These are phyloP conservation scores for Temnothorax longispinosus DNA, from an alignment of 1,140 invertebrate genomes.

Conservation along the genomic window DNA sequence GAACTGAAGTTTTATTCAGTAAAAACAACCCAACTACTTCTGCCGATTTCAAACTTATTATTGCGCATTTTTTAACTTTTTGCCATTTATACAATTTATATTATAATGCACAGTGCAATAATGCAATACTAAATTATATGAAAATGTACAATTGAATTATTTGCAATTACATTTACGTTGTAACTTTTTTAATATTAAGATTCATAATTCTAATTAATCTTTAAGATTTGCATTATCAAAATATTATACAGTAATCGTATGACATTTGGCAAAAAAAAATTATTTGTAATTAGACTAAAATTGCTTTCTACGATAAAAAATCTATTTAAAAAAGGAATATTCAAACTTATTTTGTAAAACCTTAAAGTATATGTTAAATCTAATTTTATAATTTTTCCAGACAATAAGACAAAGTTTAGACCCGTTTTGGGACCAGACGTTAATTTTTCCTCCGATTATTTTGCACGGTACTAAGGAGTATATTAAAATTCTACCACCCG, in stretches of 20 bases:
- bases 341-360: neutral
- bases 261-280: neutral
- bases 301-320: neutral
- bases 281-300: neutral
- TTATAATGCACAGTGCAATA: neutral
- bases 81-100: neutral
- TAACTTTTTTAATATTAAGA: neutral
- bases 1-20: neutral
- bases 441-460: slow-evolving; percentile 84
- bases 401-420: slow-evolving; percentile 84
- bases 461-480: slow-evolving; percentile 84
- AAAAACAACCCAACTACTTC: too few species aligned
- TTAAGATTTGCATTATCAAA: neutral
- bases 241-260: neutral
- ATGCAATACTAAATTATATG: neutral
- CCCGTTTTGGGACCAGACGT: slow-evolving; percentile 88
- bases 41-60: neutral
- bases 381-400: slow-evolving; percentile 68
- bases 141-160: neutral
- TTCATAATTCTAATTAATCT: neutral
- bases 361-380: neutral
- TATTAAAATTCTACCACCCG: slow-evolving; percentile 85
- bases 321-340: neutral
- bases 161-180: neutral
- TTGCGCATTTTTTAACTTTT: neutral